Percentiles rank a stretch among this genome's conserved stretches.
Evolutionary conservation across 2,797 vertebrate species (phyloP).

Genomic region (Poecilia wingei): DNA sequence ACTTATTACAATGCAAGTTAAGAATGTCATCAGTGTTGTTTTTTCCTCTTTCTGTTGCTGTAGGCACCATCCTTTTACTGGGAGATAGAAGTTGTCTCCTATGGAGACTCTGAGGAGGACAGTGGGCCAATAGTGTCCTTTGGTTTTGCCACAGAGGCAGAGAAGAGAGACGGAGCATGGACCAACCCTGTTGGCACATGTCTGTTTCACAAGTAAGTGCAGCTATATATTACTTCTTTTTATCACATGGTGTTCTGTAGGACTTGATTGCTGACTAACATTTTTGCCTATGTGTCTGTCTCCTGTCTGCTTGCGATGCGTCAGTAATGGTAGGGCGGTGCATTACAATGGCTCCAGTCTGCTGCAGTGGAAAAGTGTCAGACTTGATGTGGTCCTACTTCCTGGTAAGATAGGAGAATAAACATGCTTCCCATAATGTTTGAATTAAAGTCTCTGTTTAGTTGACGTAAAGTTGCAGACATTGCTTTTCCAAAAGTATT

Average conservation of each 20-base stretch:
- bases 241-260: constrained; percentile 30
- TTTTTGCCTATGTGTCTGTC: constrained; percentile 39
- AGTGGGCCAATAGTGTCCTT: constrained; percentile 98
- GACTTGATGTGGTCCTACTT: constrained; percentile 93
- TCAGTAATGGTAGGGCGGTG: constrained; percentile 95
- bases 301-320: constrained; percentile 42
- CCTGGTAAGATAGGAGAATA: constrained; percentile 85
- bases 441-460: constrained; percentile 1
- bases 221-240: constrained; percentile 19
- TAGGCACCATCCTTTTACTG: constrained; percentile 99
- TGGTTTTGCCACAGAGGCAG: constrained; percentile 97
- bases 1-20: neutral
- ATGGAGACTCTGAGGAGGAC: constrained; percentile 98
- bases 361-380: constrained; percentile 98
- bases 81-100: constrained; percentile 98
- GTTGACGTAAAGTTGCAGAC: constrained; percentile 25
- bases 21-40: neutral
- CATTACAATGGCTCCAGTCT: constrained; percentile 99
- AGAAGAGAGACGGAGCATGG: constrained; percentile 97
- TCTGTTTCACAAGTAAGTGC: constrained; percentile 97
- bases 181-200: constrained; percentile 99
- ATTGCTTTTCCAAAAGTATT: neutral
- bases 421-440: constrained; percentile 9
- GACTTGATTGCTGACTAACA: constrained; percentile 47
- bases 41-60: constrained; percentile 17